Conservation (phyloP, 2,888 invertebrate genomes). For the Unio delphinus region DNA sequence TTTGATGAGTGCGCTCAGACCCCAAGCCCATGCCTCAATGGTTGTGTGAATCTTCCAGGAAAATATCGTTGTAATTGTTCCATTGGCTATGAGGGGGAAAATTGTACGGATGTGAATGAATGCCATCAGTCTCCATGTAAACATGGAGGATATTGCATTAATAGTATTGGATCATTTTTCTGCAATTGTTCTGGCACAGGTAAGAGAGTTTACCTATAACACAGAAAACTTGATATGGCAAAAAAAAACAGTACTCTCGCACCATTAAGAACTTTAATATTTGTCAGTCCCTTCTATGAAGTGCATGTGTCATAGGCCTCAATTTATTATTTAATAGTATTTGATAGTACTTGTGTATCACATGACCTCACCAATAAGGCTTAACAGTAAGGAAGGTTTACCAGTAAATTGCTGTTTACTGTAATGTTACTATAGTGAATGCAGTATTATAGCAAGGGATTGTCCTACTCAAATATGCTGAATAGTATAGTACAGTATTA, state of each 20-base stretch:
- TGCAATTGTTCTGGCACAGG: conserved; percentile 37
- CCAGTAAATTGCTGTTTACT: too few relatives aligned
- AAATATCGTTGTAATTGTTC: conserved; percentile 64
- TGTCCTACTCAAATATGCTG: too few relatives aligned
- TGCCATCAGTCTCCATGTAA: conserved; percentile 73
- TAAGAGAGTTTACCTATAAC: conserved; percentile 4
- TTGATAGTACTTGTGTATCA: too few relatives aligned
- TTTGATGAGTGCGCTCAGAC: conserved; percentile 50
- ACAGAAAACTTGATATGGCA: not conserved
- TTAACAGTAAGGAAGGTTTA: too few relatives aligned
- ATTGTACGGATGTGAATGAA: conserved; percentile 73
- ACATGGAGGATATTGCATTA: conserved; percentile 21
- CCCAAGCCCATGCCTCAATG: conserved; percentile 78
- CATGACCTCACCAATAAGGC: too few relatives aligned
- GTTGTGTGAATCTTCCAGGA: conserved; percentile 82
- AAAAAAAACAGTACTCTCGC: not conserved
- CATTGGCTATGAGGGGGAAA: conserved; percentile 67
- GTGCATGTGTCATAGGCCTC: too few relatives aligned
- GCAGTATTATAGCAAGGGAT: too few relatives aligned
- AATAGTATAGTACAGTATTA: too few relatives aligned
- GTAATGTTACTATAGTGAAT: too few relatives aligned
- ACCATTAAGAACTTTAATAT: not conserved
- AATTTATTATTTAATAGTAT: too few relatives aligned
- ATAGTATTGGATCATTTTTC: conserved; percentile 22
- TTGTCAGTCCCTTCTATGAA: too few relatives aligned